Conservation (phyloP, 2,888 invertebrate species). For the Coenonympha glycerion region DNA sequence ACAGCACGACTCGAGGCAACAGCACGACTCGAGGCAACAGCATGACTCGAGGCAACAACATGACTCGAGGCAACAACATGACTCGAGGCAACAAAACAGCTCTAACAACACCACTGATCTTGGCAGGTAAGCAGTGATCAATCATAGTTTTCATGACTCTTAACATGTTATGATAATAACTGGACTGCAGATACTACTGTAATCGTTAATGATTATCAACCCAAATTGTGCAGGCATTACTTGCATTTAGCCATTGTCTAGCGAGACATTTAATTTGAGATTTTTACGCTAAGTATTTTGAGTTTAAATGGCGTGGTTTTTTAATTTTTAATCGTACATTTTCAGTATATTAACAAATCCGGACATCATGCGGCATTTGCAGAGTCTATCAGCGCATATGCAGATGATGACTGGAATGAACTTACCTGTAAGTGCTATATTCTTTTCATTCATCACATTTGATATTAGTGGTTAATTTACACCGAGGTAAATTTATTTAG, state of each 20-base stretch:
- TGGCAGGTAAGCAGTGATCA: slow-evolving; percentile 56
- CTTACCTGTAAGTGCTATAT: slow-evolving; percentile 54
- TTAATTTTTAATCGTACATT: slow-evolving; percentile 33
- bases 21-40: slow-evolving; percentile 33
- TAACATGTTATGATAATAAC: too few species aligned
- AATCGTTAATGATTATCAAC: too few species aligned
- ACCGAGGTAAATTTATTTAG: too few species aligned
- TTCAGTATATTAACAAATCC: slow-evolving; percentile 86
- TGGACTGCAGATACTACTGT: too few species aligned
- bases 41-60: slow-evolving; percentile 35
- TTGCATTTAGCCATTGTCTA: neutral
- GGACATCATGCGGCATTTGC: slow-evolving; percentile 91
- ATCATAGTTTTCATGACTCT: too few species aligned
- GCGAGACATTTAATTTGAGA: neutral
- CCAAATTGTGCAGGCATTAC: too few species aligned
- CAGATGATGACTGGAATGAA: slow-evolving; percentile 70
- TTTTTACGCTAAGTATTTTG: too few species aligned
- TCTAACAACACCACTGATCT: slow-evolving; percentile 46
- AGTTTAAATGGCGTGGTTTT: neutral
- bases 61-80: too few species aligned
- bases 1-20: slow-evolving; percentile 35
- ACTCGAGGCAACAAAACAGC: slow-evolving; percentile 27
- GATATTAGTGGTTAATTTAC: too few species aligned
- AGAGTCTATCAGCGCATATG: slow-evolving; percentile 82
- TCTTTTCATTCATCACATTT: neutral